Evolutionary conservation across 1,140 invertebrate species (phyloP).

Genomic region (Macrotrachela quadricornifera): DNA sequence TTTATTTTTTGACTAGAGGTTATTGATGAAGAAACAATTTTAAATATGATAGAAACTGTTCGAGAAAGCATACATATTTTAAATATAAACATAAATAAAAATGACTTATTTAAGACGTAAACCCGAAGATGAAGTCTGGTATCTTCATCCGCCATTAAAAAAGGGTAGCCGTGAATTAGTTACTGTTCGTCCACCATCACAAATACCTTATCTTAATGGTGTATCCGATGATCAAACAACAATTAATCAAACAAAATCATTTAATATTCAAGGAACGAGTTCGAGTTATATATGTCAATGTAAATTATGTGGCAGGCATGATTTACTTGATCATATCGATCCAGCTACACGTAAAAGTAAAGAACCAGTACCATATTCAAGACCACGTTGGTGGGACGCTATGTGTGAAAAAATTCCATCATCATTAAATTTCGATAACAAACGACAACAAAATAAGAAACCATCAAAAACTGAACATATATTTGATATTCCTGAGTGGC

Average conservation of each 20-base stretch:
- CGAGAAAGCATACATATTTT: too few species aligned
- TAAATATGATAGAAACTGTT: too few species aligned
- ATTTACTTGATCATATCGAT: not conserved
- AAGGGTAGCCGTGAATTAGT: slow-evolving; percentile 1
- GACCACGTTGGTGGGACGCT: slow-evolving; percentile 2
- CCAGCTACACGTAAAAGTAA: not conserved
- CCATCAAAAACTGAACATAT: too few species aligned
- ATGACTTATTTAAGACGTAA: slow-evolving; percentile 3
- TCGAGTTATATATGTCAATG: not conserved
- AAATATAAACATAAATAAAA: not conserved
- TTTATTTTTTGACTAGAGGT: too few species aligned
- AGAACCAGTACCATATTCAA: slow-evolving; percentile 3
- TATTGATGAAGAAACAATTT: too few species aligned
- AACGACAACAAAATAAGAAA: too few species aligned
- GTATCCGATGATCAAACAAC: slow-evolving; percentile 3
- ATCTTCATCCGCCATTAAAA: slow-evolving; percentile 4
- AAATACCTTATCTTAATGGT: slow-evolving; percentile 8
- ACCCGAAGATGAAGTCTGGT: slow-evolving; percentile 8
- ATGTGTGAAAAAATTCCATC: not conserved
- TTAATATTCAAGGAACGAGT: slow-evolving; percentile 3
- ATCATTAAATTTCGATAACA: too few species aligned
- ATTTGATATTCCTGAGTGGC: too few species aligned
- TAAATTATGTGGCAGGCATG: not conserved
- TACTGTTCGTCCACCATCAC: not conserved
- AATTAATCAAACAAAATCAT: not conserved